Conservation (phyloP, 2,888 invertebrate genomes). For the Eupeodes latifasciatus region DNA sequence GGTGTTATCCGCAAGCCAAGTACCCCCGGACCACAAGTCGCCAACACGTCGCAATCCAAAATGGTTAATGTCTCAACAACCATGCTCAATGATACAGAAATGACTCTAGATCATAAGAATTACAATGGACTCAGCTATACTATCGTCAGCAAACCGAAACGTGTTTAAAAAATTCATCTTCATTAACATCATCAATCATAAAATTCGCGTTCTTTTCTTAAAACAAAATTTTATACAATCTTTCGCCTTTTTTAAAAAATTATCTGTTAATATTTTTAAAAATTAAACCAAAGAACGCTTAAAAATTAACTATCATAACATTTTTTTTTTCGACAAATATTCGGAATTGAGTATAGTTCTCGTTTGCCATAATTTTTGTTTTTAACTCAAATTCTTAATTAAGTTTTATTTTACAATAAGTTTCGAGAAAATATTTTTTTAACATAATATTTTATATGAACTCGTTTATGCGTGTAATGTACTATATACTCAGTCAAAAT, state of each 20-base stretch:
- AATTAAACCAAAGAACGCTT: conserved; percentile 71
- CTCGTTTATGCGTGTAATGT: conserved; percentile 47
- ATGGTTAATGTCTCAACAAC: conserved; percentile 66
- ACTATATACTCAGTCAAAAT: conserved; percentile 72
- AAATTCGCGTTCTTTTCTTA: conserved; percentile 51
- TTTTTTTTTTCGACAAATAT: conserved; percentile 37
- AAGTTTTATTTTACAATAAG: conserved; percentile 66
- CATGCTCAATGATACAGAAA: conserved; percentile 79
- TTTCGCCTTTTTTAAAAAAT: conserved; percentile 23
- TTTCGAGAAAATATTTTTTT: conserved; percentile 56
- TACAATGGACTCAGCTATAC: conserved; percentile 93
- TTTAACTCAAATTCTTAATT: conserved; percentile 70
- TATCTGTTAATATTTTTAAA: conserved; percentile 34
- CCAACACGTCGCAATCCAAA: conserved; percentile 78
- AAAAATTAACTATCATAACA: conserved; percentile 38
- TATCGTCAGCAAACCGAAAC: conserved; percentile 93
- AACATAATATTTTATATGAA: conserved; percentile 6
- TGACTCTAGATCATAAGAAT: conserved; percentile 87
- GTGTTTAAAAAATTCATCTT: conserved; percentile 86
- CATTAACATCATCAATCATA: conserved; percentile 23
- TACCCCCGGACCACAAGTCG: conserved; percentile 85
- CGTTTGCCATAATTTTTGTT: conserved; percentile 73
- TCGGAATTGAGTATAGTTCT: conserved; percentile 70
- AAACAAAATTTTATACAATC: conserved; percentile 27
- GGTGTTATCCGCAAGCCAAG: conserved; percentile 90